A percentile compares a stretch with the other conserved stretches of the same genome.
These are phyloP conservation scores for Neogobius melanostomus DNA, from an alignment of 2,113 vertebrate species.

Conservation along the genomic window DNA sequence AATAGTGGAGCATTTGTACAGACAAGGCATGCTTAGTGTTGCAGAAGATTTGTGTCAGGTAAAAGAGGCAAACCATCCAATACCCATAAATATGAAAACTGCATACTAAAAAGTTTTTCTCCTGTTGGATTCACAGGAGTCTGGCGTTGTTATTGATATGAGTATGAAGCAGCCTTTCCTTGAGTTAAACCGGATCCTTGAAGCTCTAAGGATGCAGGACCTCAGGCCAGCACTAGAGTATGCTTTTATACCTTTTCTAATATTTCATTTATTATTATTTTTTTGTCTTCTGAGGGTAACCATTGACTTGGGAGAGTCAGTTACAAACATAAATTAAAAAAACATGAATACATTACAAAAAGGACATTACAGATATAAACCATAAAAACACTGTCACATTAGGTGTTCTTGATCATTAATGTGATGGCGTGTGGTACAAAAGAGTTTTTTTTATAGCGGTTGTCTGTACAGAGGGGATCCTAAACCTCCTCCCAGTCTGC, in stretches of 20 bases:
- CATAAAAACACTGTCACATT: too few species aligned
- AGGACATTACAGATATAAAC: too few species aligned
- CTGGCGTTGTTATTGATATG: conserved; percentile 86
- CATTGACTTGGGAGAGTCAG: too few species aligned
- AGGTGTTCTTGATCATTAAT: too few species aligned
- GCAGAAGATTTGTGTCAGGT: conserved; percentile 91
- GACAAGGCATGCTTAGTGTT: conserved; percentile 88
- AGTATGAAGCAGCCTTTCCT: conserved; percentile 90
- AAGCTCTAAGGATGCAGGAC: conserved; percentile 86
- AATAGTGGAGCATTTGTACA: conserved; percentile 88
- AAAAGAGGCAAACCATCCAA: background rate
- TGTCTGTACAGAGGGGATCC: too few species aligned
- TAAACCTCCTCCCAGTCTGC: too few species aligned
- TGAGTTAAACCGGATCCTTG: conserved; percentile 87
- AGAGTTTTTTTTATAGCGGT: too few species aligned
- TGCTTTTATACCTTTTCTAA: conserved; percentile 22
- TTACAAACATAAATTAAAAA: too few species aligned
- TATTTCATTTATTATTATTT: background rate
- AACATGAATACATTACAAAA: too few species aligned
- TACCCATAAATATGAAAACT: background rate
- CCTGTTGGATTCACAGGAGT: conserved; percentile 73
- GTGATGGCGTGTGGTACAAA: too few species aligned
- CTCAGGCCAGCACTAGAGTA: conserved; percentile 87
- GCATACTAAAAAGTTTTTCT: background rate
- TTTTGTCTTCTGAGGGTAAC: too few species aligned